A percentile compares a stretch with the other conserved stretches of the same genome.
These are phyloP conservation scores for Petrocephalus sullivani DNA, from an alignment of 2,797 vertebrate species.

Conservation along the genomic window DNA sequence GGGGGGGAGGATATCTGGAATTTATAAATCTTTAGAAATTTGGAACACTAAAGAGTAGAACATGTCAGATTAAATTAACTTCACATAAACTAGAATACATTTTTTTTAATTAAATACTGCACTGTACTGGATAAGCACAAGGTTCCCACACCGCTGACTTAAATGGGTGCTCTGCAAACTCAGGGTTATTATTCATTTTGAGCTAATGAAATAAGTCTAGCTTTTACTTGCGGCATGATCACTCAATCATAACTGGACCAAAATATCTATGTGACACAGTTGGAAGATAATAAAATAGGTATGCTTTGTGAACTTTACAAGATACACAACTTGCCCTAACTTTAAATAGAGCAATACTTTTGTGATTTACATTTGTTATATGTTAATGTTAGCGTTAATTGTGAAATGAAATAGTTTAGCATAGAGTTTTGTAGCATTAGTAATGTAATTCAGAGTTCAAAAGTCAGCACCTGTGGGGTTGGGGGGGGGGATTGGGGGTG, in stretches of 20 bases:
- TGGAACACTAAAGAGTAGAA: neutral
- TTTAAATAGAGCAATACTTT: neutral
- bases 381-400: neutral
- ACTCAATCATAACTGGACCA: neutral
- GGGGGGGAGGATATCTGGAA: too few relatives aligned
- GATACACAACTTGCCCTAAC: neutral
- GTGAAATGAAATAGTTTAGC: neutral
- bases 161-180: too few relatives aligned
- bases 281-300: neutral
- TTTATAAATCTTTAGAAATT: constrained; percentile 1
- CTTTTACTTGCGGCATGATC: neutral
- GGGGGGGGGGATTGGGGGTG: neutral
- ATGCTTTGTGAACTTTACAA: neutral
- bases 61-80: neutral
- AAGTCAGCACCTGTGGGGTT: neutral
- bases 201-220: neutral
- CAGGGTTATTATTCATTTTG: too few relatives aligned
- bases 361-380: neutral
- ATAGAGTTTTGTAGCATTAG: neutral
- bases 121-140: too few relatives aligned
- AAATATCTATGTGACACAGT: neutral
- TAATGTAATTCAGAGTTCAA: neutral
- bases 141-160: too few relatives aligned
- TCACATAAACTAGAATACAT: too few relatives aligned
- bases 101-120: too few relatives aligned